These are phyloP conservation scores for Bathynomus jamesi DNA, from an alignment of 1,140 invertebrate species.

Conservation along the genomic window DNA sequence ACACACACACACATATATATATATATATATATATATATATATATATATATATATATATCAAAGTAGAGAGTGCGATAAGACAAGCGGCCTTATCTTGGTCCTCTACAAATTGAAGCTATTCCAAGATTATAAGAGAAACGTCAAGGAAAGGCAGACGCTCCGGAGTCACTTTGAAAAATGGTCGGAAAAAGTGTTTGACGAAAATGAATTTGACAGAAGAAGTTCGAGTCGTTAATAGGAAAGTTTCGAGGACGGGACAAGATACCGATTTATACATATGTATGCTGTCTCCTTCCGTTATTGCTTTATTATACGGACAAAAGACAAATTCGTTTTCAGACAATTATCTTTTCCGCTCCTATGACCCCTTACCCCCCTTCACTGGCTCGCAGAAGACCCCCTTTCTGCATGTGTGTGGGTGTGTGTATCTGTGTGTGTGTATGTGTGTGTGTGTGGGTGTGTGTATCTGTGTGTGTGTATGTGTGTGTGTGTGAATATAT, in stretches of 20 bases:
- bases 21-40: constrained; percentile 2
- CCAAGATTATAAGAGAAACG: neutral
- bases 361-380: no score
- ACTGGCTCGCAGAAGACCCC: neutral
- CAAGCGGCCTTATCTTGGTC: neutral
- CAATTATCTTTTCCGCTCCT: no score
- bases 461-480: neutral
- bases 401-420: neutral
- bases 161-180: neutral
- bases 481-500: neutral
- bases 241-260: neutral
- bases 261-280: neutral
- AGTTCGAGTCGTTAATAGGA: neutral
- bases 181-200: neutral
- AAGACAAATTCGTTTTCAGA: no score
- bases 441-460: neutral
- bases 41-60: constrained; percentile 1
- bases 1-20: neutral
- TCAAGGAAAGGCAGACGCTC: neutral
- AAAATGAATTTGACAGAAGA: neutral
- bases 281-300: no score
- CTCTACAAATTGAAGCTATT: constrained; percentile 1
- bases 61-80: neutral
- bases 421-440: neutral
- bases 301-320: no score